A percentile compares a stretch with the other conserved stretches of the same genome.
These are phyloP conservation scores for Threskiornis aethiopicus DNA, from an alignment of 2,797 vertebrate genomes.

Conservation along the genomic window DNA sequence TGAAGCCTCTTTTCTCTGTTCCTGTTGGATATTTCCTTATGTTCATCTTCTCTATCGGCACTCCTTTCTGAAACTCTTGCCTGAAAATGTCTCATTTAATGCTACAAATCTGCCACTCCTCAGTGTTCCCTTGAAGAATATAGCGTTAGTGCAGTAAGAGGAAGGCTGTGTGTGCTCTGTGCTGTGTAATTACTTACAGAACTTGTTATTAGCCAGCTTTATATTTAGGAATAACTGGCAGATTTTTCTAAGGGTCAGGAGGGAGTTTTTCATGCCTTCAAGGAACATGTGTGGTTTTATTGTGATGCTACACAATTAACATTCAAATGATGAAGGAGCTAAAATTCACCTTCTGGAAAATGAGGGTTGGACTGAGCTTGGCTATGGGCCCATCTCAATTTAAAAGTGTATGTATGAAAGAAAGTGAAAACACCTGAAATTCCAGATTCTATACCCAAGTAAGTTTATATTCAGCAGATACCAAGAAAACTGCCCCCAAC, in stretches of 20 bases:
- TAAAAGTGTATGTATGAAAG: not conserved
- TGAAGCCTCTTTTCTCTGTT: not conserved
- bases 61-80: not conserved
- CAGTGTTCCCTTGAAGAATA: not conserved
- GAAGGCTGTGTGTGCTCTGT: conserved; percentile 24
- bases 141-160: not conserved
- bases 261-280: conserved; percentile 23
- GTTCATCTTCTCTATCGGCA: not conserved
- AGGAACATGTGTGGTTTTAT: conserved; percentile 16
- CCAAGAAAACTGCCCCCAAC: not conserved
- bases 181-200: conserved; percentile 47
- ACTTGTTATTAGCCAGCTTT: conserved; percentile 43
- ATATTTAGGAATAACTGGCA: conserved; percentile 38
- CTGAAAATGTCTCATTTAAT: conserved; percentile 12
- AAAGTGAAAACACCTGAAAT: not conserved
- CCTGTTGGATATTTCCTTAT: not conserved
- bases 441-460: not conserved
- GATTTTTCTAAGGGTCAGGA: conserved; percentile 30
- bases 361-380: not conserved
- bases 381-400: not conserved
- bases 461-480: not conserved
- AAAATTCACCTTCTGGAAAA: conserved; percentile 21
- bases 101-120: not conserved
- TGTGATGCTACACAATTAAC: not conserved
- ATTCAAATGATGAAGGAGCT: not conserved